phyloP scores from a whole-genome alignment of 92 coral and sea anemone species.

The Palythoa grandiflora region DNA sequence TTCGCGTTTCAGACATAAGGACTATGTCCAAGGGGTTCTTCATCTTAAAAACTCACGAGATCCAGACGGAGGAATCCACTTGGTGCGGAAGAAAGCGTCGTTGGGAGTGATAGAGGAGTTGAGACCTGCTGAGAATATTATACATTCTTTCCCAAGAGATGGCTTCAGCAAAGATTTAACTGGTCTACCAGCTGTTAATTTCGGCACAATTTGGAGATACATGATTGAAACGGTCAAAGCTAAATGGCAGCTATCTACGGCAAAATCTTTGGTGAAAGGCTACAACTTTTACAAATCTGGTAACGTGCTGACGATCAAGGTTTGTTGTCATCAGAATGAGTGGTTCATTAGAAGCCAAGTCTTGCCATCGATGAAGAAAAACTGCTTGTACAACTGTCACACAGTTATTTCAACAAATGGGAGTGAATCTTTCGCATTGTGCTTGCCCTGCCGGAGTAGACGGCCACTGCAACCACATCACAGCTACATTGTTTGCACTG shows the following conservation, averaged over 20 bases:
- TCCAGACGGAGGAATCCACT: slow-evolving; percentile 49
- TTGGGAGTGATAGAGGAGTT: slow-evolving; percentile 3
- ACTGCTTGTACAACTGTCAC: neutral
- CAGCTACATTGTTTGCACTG: slow-evolving; percentile 52
- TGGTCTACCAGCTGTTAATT: slow-evolving; percentile 23
- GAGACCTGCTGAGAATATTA: slow-evolving; percentile 11
- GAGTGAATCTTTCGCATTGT: slow-evolving; percentile 4
- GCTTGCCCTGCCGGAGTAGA: slow-evolving; percentile 42
- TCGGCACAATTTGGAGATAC: slow-evolving; percentile 38
- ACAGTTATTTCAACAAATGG: neutral
- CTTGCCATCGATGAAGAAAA: slow-evolving; percentile 34
- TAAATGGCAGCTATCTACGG: slow-evolving; percentile 36
- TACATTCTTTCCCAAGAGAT: slow-evolving; percentile 15
- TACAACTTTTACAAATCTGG: slow-evolving; percentile 45
- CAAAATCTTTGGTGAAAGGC: slow-evolving; percentile 49
- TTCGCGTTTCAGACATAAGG: neutral
- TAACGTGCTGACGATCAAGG: slow-evolving; percentile 26
- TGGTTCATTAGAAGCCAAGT: slow-evolving; percentile 42
- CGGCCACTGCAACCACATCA: slow-evolving; percentile 37
- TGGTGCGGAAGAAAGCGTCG: slow-evolving; percentile 29
- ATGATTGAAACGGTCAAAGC: slow-evolving; percentile 27
- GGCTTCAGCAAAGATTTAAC: neutral
- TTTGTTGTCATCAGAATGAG: neutral
- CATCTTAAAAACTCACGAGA: slow-evolving; percentile 19
- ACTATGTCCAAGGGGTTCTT: slow-evolving; percentile 1